Evolutionary conservation across 2,888 invertebrate species (phyloP).

Genomic region (Epirrhoe tristata): DNA sequence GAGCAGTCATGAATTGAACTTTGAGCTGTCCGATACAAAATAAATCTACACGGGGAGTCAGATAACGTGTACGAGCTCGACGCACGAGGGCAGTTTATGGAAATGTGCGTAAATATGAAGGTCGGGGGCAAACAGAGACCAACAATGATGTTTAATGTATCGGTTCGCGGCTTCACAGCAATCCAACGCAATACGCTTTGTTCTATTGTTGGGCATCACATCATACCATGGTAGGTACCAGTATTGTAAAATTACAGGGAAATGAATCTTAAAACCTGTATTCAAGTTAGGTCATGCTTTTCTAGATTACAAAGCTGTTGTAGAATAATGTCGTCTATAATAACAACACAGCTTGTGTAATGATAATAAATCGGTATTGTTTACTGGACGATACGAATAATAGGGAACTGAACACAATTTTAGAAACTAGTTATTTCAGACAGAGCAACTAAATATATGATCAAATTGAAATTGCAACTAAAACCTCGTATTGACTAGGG

Average conservation of each 20-base stretch:
- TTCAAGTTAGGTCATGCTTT: slow-evolving; percentile 3
- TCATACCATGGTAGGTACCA: slow-evolving; percentile 1
- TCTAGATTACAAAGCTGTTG: neutral
- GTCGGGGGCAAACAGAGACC: slow-evolving; percentile 53
- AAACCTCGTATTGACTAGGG: too few species aligned
- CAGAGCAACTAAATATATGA: too few species aligned
- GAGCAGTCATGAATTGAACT: neutral
- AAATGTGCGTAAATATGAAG: slow-evolving; percentile 49
- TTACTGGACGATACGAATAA: too few species aligned
- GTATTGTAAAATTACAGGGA: slow-evolving; percentile 23
- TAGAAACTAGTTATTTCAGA: too few species aligned
- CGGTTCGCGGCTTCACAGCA: slow-evolving; percentile 47
- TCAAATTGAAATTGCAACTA: too few species aligned
- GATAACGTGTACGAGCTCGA: neutral
- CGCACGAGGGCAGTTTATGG: slow-evolving; percentile 17
- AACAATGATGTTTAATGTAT: slow-evolving; percentile 73
- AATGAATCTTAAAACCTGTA: slow-evolving; percentile 6
- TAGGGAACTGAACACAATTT: too few species aligned
- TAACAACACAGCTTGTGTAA: too few species aligned
- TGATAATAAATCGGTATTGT: too few species aligned
- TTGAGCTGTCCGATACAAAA: neutral
- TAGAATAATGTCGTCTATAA: neutral
- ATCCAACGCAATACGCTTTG: slow-evolving; percentile 62
- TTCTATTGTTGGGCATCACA: slow-evolving; percentile 65
- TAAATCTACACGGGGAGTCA: slow-evolving; percentile 1